A percentile compares a stretch with the other conserved stretches of the same genome.
These are phyloP conservation scores for Pteropus alecto DNA, from an alignment of 2,113 vertebrate species.

Conservation along the genomic window DNA sequence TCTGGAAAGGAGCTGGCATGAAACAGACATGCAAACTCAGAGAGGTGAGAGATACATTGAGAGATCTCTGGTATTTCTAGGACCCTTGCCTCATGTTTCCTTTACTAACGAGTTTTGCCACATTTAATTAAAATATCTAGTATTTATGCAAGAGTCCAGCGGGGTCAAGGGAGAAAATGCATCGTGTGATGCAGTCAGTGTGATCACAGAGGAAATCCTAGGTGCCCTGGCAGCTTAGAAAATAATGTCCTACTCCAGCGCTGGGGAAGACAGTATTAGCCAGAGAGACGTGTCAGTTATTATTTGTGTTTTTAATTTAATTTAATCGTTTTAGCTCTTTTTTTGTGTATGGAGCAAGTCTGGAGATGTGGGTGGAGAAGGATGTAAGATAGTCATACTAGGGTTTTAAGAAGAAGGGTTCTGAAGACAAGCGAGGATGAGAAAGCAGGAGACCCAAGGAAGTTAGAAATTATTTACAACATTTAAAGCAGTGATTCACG, in stretches of 20 bases:
- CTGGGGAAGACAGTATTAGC: no score
- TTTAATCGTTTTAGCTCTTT: not conserved
- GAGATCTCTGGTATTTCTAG: not conserved
- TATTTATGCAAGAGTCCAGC: not conserved
- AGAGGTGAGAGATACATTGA: not conserved
- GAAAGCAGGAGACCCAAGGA: not conserved
- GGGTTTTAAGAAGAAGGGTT: not conserved
- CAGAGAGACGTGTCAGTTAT: not conserved
- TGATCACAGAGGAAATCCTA: not conserved
- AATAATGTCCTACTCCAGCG: not conserved
- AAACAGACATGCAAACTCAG: not conserved
- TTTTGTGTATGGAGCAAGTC: not conserved
- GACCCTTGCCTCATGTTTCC: not conserved
- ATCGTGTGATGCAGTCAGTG: not conserved
- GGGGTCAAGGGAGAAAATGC: not conserved
- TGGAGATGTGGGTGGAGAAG: not conserved
- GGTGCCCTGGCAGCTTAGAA: not conserved
- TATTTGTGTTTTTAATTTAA: not conserved
- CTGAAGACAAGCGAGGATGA: not conserved
- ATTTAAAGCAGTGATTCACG: no score
- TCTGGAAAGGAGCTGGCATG: not conserved
- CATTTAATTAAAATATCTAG: not conserved
- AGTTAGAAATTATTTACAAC: not conserved
- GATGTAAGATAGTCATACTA: not conserved
- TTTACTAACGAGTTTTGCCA: not conserved